These are phyloP conservation scores for Neomorphus geoffroyi DNA, from an alignment of 2,797 vertebrate genomes.

Conservation along the genomic window DNA sequence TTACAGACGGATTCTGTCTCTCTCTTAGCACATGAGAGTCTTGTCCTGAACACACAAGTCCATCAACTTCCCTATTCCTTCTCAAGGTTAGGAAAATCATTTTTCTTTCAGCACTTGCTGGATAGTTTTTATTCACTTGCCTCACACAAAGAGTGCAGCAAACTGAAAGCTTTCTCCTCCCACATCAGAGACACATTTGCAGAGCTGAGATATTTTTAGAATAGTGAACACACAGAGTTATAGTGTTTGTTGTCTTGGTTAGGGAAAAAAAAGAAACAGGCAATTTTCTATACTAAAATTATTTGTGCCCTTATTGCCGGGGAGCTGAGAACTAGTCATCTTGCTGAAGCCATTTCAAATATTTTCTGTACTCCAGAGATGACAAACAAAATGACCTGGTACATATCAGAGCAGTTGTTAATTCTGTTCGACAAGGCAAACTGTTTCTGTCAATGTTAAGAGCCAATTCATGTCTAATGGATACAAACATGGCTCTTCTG, in stretches of 20 bases:
- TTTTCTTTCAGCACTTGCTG: conserved; percentile 44
- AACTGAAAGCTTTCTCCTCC: conserved; percentile 63
- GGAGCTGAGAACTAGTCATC: conserved; percentile 17
- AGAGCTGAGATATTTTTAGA: conserved; percentile 72
- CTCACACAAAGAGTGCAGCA: conserved; percentile 56
- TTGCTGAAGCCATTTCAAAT: conserved; percentile 2
- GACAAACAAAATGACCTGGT: conserved; percentile 58
- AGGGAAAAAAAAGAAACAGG: conserved; percentile 1
- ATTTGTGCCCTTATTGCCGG: conserved; percentile 50
- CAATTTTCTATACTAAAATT: conserved; percentile 60
- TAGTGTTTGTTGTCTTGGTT: conserved; percentile 69
- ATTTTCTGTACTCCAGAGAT: conserved; percentile 19
- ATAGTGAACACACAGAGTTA: conserved; percentile 57
- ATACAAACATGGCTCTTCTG: not conserved
- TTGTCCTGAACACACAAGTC: not conserved
- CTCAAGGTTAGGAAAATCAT: not conserved
- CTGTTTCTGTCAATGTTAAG: conserved; percentile 2
- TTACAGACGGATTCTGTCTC: not conserved
- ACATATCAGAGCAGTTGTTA: conserved; percentile 20
- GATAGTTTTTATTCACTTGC: conserved; percentile 45
- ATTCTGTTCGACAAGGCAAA: conserved; percentile 25
- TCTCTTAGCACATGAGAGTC: not conserved
- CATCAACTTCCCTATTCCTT: not conserved
- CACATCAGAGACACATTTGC: conserved; percentile 61
- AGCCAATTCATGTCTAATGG: conserved; percentile 32